These are phyloP conservation scores for Dendrolimus pini DNA, from an alignment of 2,888 invertebrate genomes.

Conservation along the genomic window DNA sequence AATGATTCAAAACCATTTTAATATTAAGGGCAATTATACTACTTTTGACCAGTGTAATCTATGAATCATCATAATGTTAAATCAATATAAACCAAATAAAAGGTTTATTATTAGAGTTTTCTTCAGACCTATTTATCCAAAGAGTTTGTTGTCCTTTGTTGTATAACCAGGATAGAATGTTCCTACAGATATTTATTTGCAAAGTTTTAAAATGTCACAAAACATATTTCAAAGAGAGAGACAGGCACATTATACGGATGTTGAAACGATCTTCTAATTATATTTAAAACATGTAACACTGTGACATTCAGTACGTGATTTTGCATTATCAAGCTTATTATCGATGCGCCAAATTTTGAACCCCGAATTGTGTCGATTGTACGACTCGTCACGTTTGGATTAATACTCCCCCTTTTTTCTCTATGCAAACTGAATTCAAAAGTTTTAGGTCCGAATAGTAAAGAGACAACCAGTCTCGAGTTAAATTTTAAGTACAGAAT, in stretches of 20 bases:
- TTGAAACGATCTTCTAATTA: conserved; percentile 14
- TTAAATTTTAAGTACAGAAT: too few species aligned
- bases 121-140: too few species aligned
- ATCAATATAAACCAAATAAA: too few species aligned
- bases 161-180: too few species aligned
- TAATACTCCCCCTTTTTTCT: conserved; percentile 35
- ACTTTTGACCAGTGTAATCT: too few species aligned
- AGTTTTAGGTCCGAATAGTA: neutral
- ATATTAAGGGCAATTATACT: too few species aligned
- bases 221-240: neutral
- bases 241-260: neutral
- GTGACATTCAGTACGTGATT: conserved; percentile 58
- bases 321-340: conserved; percentile 71
- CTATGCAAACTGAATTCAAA: conserved; percentile 27
- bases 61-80: too few species aligned
- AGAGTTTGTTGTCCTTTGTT: too few species aligned
- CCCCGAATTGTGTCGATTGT: conserved; percentile 32
- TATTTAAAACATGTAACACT: conserved; percentile 55
- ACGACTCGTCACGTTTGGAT: conserved; percentile 60
- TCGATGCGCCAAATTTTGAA: conserved; percentile 52
- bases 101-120: too few species aligned
- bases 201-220: neutral
- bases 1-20: too few species aligned
- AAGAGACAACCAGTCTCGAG: too few species aligned
- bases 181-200: too few species aligned